Percentiles rank a stretch among this genome's conserved stretches.
Conservation (phyloP, 2,888 invertebrate species). For the Phytoseiulus persimilis region DNA sequence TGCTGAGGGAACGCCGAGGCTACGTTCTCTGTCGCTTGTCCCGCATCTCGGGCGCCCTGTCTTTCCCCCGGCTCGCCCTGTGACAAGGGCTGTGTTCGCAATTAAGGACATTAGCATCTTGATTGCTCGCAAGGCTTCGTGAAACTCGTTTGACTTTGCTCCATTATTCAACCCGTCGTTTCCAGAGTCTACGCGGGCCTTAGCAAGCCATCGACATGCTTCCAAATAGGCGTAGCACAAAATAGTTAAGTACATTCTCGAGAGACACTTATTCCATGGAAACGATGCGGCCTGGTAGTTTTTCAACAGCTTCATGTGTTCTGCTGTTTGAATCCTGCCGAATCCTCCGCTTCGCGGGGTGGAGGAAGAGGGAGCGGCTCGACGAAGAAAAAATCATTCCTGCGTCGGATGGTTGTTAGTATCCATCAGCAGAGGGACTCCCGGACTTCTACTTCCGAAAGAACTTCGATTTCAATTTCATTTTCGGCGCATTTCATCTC, state of each 20-base stretch:
- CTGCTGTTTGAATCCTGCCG: too few species aligned
- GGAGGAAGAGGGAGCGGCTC: too few species aligned
- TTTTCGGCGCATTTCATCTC: background rate
- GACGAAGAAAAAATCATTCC: too few species aligned
- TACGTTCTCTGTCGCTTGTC: background rate
- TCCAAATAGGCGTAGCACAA: too few species aligned
- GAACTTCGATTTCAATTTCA: background rate
- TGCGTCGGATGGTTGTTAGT: too few species aligned
- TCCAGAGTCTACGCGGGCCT: background rate
- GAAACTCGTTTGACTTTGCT: background rate
- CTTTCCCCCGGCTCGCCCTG: background rate
- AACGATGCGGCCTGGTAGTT: too few species aligned
- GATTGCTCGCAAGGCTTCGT: background rate
- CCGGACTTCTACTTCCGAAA: background rate
- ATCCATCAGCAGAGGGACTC: too few species aligned
- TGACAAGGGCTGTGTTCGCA: background rate
- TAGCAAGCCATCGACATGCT: background rate
- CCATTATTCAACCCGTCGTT: background rate
- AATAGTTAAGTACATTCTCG: too few species aligned
- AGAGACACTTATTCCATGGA: too few species aligned
- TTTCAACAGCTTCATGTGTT: too few species aligned
- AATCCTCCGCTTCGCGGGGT: too few species aligned
- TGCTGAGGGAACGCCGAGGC: background rate
- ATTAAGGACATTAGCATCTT: background rate
- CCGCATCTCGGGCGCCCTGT: too few species aligned